phyloP scores from a whole-genome alignment of 2,888 invertebrate species.

The Pseudanteris insignis region DNA sequence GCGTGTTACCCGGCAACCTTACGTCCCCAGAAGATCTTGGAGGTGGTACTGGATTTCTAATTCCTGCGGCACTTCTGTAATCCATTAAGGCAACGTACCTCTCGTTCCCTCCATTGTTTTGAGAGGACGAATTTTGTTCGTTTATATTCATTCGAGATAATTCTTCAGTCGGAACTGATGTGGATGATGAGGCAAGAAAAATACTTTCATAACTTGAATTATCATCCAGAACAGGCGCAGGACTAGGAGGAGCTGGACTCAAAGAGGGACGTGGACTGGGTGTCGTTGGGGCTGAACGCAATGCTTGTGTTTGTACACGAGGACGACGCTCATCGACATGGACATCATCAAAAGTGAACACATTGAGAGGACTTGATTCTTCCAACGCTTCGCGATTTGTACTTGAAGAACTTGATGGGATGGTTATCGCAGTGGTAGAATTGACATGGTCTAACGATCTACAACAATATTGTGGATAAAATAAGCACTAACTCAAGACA shows the following conservation, averaged over 20 bases:
- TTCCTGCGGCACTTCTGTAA: conserved; percentile 52
- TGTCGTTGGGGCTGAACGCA: conserved; percentile 45
- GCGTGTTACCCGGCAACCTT: conserved; percentile 12
- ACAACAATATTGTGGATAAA: neutral
- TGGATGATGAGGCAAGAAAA: conserved; percentile 56
- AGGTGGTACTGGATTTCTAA: conserved; percentile 30
- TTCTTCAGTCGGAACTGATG: conserved; percentile 39
- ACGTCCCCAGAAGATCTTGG: conserved; percentile 18
- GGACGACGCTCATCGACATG: conserved; percentile 48
- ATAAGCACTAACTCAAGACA: no score
- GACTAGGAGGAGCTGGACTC: conserved; percentile 29
- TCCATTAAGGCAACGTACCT: conserved; percentile 57
- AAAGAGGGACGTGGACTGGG: conserved; percentile 46
- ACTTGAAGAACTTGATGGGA: conserved; percentile 19
- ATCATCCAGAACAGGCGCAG: conserved; percentile 26
- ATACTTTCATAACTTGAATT: conserved; percentile 58
- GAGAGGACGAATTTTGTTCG: conserved; percentile 21
- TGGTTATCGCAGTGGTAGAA: neutral
- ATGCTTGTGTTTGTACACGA: conserved; percentile 44
- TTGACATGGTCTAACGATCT: conserved; percentile 13
- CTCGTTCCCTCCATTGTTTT: conserved; percentile 46
- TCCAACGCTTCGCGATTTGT: conserved; percentile 37
- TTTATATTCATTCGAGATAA: conserved; percentile 32
- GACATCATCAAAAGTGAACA: conserved; percentile 57
- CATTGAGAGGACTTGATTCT: conserved; percentile 48